These are phyloP conservation scores for Rhizomys pruinosus DNA, from an alignment of 2,113 vertebrate species.

Conservation along the genomic window DNA sequence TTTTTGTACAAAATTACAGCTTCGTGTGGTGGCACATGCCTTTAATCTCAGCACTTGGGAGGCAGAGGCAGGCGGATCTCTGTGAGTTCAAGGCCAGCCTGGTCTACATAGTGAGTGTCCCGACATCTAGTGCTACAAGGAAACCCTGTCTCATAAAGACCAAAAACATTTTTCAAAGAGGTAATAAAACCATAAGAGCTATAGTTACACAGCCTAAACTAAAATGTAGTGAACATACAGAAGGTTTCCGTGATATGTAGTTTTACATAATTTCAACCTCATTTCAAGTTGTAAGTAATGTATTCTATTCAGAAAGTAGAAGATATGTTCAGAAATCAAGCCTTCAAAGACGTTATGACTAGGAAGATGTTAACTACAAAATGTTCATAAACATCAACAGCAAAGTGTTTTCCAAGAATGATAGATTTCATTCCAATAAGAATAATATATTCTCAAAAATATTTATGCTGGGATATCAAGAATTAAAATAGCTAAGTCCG, in stretches of 20 bases:
- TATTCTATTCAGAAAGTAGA: conserved; percentile 8
- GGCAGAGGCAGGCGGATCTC: too few species aligned
- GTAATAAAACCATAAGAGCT: neutral
- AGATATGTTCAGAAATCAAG: conserved; percentile 35
- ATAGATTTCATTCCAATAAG: conserved; percentile 22
- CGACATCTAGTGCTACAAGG: too few species aligned
- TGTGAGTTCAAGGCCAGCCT: too few species aligned
- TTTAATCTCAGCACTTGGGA: too few species aligned
- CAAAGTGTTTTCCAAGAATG: conserved; percentile 35
- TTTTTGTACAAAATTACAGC: too few species aligned
- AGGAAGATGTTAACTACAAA: conserved; percentile 33
- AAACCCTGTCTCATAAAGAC: too few species aligned
- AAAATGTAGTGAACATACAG: neutral
- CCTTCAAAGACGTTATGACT: conserved; percentile 14
- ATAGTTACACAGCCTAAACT: neutral
- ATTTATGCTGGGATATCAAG: conserved; percentile 4
- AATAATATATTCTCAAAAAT: conserved; percentile 7
- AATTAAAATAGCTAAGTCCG: conserved; percentile 32
- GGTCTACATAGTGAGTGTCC: too few species aligned
- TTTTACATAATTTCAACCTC: conserved; percentile 5
- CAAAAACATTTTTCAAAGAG: too few species aligned
- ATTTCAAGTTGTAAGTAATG: neutral
- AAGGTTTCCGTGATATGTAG: neutral
- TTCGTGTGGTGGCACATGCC: too few species aligned
- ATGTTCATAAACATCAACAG: neutral